Base-by-base conservation (phyloP, 1,140 invertebrate genomes). In the Anastrepha obliqua region DNA sequence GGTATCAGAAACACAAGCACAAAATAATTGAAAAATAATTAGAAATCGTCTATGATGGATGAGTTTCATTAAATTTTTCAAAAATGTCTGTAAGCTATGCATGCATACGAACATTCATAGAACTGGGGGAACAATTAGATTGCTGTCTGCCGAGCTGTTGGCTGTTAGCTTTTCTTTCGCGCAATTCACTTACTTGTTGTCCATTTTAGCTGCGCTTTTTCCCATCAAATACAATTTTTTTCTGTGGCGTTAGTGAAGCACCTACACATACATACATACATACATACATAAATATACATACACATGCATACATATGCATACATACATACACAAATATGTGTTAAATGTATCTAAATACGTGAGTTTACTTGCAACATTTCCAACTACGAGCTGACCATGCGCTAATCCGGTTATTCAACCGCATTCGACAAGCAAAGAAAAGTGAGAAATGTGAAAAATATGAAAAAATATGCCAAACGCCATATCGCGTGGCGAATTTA, bases 11-110 rank as follows among this genome's bases (percentile, higher is more conserved):
- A 81, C 74, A 81, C 74, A 58, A 51, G 74, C 74, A 81, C 44
- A 58, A 81, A 55, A 81, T 81, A 81, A 81, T 81, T 81, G 74
- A 81, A 81, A 81, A 81, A 81, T 81, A 81, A 81, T 81, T 81
- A 55, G 74, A 81, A 81, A 81, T 81, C 74, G 74, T 55, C 74
- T 81, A 58, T 81, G 74, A 81, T 81, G 74, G 74, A 81, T 81
- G 74, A 81, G 74, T 81, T 81, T 81, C 74, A 81, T 81, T 29
- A 81, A 81, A 81, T 81, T 81, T 81, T 81, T 81, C 47, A 58
- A 29, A 81, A 81, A 55, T n/a, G 47, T 81, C 74, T 55, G 20
- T 51, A 81, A 55, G 47, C 47, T 20, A 78, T 78, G 47, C 11
- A 44, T 47, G 13, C 7, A 70, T 62, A 62, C n/a, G 15, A 17